A percentile compares a stretch with the other conserved stretches of the same genome.
Evolutionary conservation across 2,797 vertebrate genomes (phyloP).

Genomic region (Oceanodroma leucorhoa): DNA sequence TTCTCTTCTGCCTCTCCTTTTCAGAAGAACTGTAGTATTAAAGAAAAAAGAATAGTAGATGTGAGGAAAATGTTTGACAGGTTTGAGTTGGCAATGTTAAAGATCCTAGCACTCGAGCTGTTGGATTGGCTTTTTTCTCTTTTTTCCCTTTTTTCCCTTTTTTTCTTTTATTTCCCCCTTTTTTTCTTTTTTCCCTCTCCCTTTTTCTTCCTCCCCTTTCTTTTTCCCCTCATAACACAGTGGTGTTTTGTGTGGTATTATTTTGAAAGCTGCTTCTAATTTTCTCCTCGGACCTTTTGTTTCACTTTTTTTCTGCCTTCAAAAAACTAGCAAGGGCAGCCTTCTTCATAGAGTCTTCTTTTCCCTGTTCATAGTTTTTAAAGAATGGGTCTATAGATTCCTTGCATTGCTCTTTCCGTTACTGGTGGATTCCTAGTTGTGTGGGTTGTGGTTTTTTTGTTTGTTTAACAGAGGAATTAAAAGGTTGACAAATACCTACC

Average conservation of each 20-base stretch:
- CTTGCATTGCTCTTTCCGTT: background rate
- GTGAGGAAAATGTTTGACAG: background rate
- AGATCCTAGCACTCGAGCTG: background rate
- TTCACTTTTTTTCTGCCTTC: background rate
- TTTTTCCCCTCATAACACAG: background rate
- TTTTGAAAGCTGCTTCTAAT: constrained; percentile 43
- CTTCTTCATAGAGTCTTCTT: background rate
- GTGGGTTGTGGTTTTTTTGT: background rate
- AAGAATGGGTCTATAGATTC: background rate
- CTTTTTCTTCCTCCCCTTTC: background rate
- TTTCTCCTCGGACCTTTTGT: constrained; percentile 29
- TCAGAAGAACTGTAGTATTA: background rate
- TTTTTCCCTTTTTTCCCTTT: background rate
- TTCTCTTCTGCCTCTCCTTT: constrained; percentile 16
- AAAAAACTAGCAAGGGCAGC: background rate
- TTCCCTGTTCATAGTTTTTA: background rate
- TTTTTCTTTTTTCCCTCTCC: no score
- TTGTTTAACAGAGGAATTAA: background rate
- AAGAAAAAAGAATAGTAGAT: background rate
- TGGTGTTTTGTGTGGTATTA: constrained; percentile 29
- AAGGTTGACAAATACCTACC: background rate
- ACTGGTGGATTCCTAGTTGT: background rate
- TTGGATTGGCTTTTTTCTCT: background rate
- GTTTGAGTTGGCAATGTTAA: background rate
- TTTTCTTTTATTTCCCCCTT: no score